Conservation (phyloP, 2,113 vertebrate genomes). For the Chauna torquata region DNA sequence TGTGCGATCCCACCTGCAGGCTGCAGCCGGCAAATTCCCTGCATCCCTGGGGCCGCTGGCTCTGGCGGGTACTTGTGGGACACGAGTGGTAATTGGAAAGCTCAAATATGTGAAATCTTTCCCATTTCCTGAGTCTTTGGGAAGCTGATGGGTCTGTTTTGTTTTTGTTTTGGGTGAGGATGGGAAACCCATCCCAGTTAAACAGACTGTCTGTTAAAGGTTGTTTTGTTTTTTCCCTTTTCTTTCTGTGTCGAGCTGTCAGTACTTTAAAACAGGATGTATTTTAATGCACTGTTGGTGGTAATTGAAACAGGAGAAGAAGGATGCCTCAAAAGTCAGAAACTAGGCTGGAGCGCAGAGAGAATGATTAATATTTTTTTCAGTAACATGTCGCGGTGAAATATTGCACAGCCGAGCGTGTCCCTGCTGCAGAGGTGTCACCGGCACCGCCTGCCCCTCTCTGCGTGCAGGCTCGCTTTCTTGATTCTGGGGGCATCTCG, state of each 20-base stretch:
- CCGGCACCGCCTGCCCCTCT: neutral
- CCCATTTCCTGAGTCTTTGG: neutral
- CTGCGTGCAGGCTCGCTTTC: neutral
- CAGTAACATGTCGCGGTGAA: neutral
- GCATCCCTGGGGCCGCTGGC: accelerated
- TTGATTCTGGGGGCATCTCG: neutral
- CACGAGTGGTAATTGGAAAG: accelerated
- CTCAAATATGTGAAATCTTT: neutral
- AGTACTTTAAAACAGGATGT: neutral
- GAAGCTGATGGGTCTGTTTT: neutral
- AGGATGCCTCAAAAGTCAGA: neutral
- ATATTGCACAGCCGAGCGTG: neutral
- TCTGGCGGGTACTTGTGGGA: accelerated
- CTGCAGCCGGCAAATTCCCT: neutral
- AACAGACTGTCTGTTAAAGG: neutral
- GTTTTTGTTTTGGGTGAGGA: neutral
- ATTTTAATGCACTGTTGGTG: neutral
- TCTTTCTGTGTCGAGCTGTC: neutral
- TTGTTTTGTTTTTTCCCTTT: neutral
- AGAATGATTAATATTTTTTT: slow-evolving; percentile 33
- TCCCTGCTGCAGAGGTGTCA: neutral
- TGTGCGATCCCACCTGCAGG: accelerated
- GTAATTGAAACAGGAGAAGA: slow-evolving; percentile 20
- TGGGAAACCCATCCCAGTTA: neutral
- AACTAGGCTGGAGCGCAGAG: neutral